phyloP scores from a whole-genome alignment of 1,140 invertebrate genomes.

The Trichonephila inaurata region DNA sequence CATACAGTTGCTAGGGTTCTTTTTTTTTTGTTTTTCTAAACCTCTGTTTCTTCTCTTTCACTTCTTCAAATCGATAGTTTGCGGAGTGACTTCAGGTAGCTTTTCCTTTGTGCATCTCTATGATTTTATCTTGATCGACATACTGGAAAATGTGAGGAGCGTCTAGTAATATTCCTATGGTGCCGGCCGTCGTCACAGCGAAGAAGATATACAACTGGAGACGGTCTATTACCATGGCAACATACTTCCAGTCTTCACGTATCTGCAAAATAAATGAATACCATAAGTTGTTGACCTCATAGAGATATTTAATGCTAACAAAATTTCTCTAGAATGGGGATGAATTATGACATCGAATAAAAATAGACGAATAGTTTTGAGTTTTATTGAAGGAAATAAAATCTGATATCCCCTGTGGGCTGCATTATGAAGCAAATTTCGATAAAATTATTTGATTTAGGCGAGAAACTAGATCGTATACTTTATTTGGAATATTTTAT shows the following conservation, averaged over 20 bases:
- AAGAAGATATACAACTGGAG: conserved; percentile 98
- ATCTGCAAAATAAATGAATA: conserved; percentile 85
- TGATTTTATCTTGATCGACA: conserved; percentile 97
- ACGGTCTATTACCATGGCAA: conserved; percentile 99
- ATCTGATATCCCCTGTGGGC: too few relatives aligned
- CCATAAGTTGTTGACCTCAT: background rate
- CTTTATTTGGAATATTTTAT: too few relatives aligned
- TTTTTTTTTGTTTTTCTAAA: background rate
- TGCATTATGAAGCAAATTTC: too few relatives aligned
- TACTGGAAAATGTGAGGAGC: conserved; percentile 99
- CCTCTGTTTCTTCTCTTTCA: background rate
- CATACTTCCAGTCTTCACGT: conserved; percentile 99
- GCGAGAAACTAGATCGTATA: too few relatives aligned
- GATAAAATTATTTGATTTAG: too few relatives aligned
- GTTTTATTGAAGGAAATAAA: too few relatives aligned
- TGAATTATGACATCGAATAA: too few relatives aligned
- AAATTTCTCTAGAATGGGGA: too few relatives aligned
- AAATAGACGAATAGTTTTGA: too few relatives aligned
- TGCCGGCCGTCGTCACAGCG: conserved; percentile 94
- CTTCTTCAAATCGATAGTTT: background rate
- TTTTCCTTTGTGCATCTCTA: conserved; percentile 88
- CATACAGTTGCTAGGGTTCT: too few relatives aligned
- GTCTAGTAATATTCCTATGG: conserved; percentile 98
- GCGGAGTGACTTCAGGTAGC: conserved; percentile 50
- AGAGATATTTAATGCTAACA: background rate